Evolutionary conservation across 2,113 vertebrate genomes (phyloP).

Genomic region (Xiphias gladius): DNA sequence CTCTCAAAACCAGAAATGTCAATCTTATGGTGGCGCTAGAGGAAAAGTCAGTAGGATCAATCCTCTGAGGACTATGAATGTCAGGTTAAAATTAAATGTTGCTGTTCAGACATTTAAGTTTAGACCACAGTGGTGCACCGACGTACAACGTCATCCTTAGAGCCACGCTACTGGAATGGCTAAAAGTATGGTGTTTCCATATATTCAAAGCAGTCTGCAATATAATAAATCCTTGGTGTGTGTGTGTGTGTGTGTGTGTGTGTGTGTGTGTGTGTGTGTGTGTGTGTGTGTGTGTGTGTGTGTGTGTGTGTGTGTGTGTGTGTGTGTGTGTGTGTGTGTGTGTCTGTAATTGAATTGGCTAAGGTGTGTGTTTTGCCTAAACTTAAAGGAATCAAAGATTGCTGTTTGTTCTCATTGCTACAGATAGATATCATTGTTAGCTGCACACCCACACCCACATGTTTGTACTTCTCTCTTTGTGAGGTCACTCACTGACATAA

Average conservation of each 20-base stretch:
- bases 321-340: conserved; percentile 3
- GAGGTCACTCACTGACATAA: too few species aligned
- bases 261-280: background rate
- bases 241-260: background rate
- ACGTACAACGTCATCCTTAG: background rate
- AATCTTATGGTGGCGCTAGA: too few species aligned
- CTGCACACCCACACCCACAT: background rate
- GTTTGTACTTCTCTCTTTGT: too few species aligned
- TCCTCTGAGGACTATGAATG: background rate
- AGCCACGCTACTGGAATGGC: background rate
- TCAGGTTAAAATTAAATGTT: background rate
- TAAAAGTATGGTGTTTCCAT: background rate
- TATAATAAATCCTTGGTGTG: too few species aligned
- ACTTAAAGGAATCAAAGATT: conserved; percentile 32
- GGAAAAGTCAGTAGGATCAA: background rate
- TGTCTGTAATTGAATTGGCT: conserved; percentile 47
- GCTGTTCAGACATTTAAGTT: background rate
- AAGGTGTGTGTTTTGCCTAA: conserved; percentile 39
- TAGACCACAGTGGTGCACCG: background rate
- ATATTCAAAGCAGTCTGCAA: too few species aligned
- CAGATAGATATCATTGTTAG: conserved; percentile 42
- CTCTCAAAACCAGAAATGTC: too few species aligned
- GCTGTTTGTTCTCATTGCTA: conserved; percentile 38
- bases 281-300: conserved; percentile 21
- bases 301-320: background rate